Conservation (phyloP, 2,113 vertebrate genomes). For the Gadus macrocephalus region DNA sequence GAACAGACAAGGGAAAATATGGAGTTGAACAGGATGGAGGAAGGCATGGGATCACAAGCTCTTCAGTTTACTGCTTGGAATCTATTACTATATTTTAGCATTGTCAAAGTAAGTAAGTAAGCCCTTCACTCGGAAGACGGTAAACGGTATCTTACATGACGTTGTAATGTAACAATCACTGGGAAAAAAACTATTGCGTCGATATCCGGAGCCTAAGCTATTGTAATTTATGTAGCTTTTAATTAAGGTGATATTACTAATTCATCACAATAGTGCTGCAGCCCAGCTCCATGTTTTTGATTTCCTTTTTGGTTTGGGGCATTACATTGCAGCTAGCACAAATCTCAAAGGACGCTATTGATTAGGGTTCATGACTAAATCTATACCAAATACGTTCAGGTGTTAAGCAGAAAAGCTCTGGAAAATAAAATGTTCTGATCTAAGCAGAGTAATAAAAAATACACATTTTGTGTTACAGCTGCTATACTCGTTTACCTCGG, state of each 20-base stretch:
- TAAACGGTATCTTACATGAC: background rate
- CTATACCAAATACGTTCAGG: constrained; percentile 48
- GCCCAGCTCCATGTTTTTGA: constrained; percentile 16
- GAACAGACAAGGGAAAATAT: constrained; percentile 1
- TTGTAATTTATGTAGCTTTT: background rate
- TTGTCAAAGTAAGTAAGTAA: too few relatives aligned
- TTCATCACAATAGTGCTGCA: constrained; percentile 26
- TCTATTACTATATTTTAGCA: too few relatives aligned
- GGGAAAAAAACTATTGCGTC: background rate
- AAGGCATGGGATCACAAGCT: background rate
- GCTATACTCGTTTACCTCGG: too few relatives aligned
- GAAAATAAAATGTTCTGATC: too few relatives aligned
- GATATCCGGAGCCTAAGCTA: background rate
- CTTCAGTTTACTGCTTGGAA: too few relatives aligned
- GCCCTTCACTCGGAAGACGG: too few relatives aligned
- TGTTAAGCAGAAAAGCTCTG: constrained; percentile 28
- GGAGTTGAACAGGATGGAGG: background rate
- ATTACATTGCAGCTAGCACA: constrained; percentile 38
- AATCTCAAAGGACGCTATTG: constrained; percentile 49
- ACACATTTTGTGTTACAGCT: constrained; percentile 6
- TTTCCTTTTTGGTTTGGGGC: constrained; percentile 19
- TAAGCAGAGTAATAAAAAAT: too few relatives aligned
- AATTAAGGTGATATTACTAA: constrained; percentile 25
- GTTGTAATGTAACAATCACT: background rate
- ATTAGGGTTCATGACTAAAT: constrained; percentile 53